These are phyloP conservation scores for Ommatoiulus sabulosus DNA, from an alignment of 2,888 invertebrate genomes.

Conservation along the genomic window DNA sequence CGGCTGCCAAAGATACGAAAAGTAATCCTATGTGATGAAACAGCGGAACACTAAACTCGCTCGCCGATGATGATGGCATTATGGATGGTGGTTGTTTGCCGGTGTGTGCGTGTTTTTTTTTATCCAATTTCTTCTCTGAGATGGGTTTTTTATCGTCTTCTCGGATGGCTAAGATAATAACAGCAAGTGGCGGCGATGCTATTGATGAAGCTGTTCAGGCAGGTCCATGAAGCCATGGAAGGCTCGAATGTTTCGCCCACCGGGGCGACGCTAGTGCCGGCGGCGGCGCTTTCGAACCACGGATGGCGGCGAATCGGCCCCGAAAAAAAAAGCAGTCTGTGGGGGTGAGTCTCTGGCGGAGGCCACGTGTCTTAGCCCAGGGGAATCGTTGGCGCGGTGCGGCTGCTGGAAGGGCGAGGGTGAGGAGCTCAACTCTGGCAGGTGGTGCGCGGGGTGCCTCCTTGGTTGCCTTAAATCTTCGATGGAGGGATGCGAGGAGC, in stretches of 20 bases:
- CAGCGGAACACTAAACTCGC: slow-evolving; percentile 54
- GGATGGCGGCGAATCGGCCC: neutral
- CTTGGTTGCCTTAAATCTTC: neutral
- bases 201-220: slow-evolving; percentile 20
- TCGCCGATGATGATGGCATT: slow-evolving; percentile 49
- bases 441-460: neutral
- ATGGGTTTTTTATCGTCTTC: slow-evolving; percentile 45
- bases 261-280: neutral
- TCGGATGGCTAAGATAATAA: slow-evolving; percentile 46
- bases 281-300: neutral
- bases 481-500: neutral
- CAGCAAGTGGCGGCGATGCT: slow-evolving; percentile 7
- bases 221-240: slow-evolving; percentile 28
- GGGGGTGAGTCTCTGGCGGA: neutral
- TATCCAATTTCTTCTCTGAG: slow-evolving; percentile 21
- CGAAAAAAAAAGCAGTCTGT: neutral
- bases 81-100: slow-evolving; percentile 42
- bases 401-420: neutral
- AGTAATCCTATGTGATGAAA: slow-evolving; percentile 57
- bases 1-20: slow-evolving; percentile 57
- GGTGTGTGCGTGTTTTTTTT: neutral
- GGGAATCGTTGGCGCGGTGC: neutral
- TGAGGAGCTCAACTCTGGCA: neutral
- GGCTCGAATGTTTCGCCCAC: neutral
- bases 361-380: neutral